Percentiles rank a stretch among this genome's conserved stretches.
Evolutionary conservation across 2,888 invertebrate genomes (phyloP).

Genomic region (Axea sp.): DNA sequence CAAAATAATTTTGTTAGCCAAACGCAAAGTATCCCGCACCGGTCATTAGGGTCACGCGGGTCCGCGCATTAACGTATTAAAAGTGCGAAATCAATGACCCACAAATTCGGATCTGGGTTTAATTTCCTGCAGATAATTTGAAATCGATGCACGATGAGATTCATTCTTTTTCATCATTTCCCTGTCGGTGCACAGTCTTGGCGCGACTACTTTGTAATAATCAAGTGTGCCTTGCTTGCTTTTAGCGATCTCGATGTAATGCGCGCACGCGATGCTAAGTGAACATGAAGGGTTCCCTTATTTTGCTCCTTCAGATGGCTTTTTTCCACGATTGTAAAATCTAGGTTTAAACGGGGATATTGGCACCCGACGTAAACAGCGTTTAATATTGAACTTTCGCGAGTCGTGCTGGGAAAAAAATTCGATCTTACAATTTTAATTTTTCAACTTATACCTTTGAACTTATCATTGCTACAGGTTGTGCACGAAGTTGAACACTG

Average conservation of each 20-base stretch:
- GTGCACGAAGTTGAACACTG: too few species aligned
- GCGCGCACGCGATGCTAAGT: slow-evolving; percentile 53
- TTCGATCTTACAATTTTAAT: too few species aligned
- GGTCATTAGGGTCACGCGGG: slow-evolving; percentile 48
- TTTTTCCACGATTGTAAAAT: slow-evolving; percentile 33
- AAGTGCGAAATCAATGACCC: slow-evolving; percentile 55
- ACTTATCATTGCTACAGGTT: too few species aligned
- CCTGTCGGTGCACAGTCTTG: slow-evolving; percentile 12
- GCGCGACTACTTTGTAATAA: slow-evolving; percentile 49
- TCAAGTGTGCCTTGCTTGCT: slow-evolving; percentile 52
- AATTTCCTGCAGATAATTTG: slow-evolving; percentile 55
- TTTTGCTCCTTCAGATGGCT: slow-evolving; percentile 18
- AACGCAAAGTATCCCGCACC: slow-evolving; percentile 16
- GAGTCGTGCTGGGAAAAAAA: too few species aligned
- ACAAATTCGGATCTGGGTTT: slow-evolving; percentile 55
- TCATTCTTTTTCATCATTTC: slow-evolving; percentile 41
- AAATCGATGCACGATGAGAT: slow-evolving; percentile 44
- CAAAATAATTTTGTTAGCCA: slow-evolving; percentile 39
- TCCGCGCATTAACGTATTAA: slow-evolving; percentile 37
- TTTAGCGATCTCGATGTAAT: slow-evolving; percentile 49
- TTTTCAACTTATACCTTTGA: too few species aligned
- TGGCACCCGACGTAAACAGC: slow-evolving; percentile 29
- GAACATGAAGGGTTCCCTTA: slow-evolving; percentile 42
- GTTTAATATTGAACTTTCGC: neutral
- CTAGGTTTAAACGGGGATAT: slow-evolving; percentile 26